These are phyloP conservation scores for Plagodis pulveraria DNA, from an alignment of 2,888 invertebrate genomes.

Conservation along the genomic window DNA sequence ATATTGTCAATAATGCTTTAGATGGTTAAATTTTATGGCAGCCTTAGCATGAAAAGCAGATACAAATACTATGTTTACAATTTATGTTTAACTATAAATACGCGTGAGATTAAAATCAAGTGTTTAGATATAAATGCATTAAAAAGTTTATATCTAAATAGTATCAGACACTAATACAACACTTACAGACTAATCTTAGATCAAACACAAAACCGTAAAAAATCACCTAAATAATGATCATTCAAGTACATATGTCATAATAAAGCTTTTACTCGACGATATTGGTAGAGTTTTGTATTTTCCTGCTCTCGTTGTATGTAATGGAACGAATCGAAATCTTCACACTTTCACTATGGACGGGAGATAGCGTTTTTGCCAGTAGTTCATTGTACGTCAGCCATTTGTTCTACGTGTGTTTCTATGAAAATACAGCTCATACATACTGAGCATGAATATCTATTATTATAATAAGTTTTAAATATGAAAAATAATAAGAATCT, in stretches of 20 bases:
- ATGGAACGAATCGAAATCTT: conserved; percentile 48
- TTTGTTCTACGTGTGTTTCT: too few relatives aligned
- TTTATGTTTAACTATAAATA: too few relatives aligned
- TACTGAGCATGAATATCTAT: too few relatives aligned
- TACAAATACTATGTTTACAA: background rate
- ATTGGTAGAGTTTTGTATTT: conserved; percentile 28
- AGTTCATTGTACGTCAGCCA: conserved; percentile 14
- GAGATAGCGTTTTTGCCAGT: conserved; percentile 54
- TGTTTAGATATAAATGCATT: too few relatives aligned
- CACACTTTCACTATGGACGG: conserved; percentile 49
- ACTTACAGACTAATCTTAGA: too few relatives aligned
- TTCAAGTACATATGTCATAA: too few relatives aligned
- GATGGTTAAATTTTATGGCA: background rate
- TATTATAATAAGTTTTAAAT: too few relatives aligned
- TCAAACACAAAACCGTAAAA: background rate
- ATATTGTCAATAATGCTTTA: conserved; percentile 27
- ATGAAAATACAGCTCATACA: too few relatives aligned
- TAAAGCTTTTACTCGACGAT: conserved; percentile 13
- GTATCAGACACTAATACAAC: too few relatives aligned
- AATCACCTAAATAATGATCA: background rate
- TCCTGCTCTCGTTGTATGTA: conserved; percentile 43
- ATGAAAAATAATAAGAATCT: too few relatives aligned
- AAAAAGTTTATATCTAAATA: too few relatives aligned
- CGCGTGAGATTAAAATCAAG: too few relatives aligned
- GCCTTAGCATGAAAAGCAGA: background rate